phyloP scores from a whole-genome alignment of 2,113 vertebrate genomes.

The Ophthalmolycus amberensis region DNA sequence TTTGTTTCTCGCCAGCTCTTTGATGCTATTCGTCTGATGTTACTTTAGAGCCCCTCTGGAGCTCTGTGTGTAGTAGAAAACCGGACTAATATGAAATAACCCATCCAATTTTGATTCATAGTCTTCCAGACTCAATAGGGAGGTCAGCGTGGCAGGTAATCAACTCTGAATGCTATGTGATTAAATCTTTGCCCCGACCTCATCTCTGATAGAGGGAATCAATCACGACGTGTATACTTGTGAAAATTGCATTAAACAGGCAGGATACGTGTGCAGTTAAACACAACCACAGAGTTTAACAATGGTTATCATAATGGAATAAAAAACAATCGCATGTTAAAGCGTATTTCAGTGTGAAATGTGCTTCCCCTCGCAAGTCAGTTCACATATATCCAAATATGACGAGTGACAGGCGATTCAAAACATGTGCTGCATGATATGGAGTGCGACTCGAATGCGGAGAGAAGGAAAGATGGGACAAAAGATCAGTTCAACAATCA shows the following conservation, averaged over 20 bases:
- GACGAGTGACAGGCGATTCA: not conserved
- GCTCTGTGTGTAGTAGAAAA: slow-evolving; percentile 40
- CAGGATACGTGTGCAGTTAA: slow-evolving; percentile 24
- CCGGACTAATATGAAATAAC: slow-evolving; percentile 62
- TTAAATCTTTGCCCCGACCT: slow-evolving; percentile 71
- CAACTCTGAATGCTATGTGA: slow-evolving; percentile 74
- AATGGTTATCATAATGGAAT: not conserved
- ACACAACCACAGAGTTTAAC: not conserved
- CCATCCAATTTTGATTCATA: slow-evolving; percentile 55
- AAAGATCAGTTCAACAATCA: slow-evolving; percentile 23
- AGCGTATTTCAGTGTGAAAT: not conserved
- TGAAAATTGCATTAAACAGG: slow-evolving; percentile 60
- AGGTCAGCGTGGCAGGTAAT: slow-evolving; percentile 74
- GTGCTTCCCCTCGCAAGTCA: not conserved
- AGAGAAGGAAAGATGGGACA: not conserved
- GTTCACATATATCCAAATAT: not conserved
- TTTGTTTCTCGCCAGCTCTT: slow-evolving; percentile 15
- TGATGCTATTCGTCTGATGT: slow-evolving; percentile 34
- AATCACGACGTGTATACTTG: slow-evolving; percentile 71
- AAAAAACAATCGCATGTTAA: rapidly evolving
- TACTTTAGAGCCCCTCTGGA: slow-evolving; percentile 55
- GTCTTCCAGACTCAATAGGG: slow-evolving; percentile 59
- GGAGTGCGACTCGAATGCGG: slow-evolving; percentile 4
- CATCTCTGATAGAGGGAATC: slow-evolving; percentile 69
- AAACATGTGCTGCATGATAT: not conserved